Percentiles rank a stretch among this genome's conserved stretches.
phyloP scores from a whole-genome alignment of 2,888 invertebrate species.

The Leptura quadrifasciata region DNA sequence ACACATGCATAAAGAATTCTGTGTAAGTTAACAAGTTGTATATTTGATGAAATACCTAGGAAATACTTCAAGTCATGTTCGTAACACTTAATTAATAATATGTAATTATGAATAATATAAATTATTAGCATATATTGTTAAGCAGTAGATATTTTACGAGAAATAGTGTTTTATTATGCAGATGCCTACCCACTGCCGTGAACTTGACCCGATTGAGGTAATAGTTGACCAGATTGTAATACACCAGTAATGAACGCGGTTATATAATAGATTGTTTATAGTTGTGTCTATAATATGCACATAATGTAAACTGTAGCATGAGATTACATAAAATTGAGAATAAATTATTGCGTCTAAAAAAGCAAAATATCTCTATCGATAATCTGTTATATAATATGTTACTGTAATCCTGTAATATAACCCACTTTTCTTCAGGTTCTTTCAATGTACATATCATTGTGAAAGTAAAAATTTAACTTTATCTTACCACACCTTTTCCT shows the following conservation, averaged over 20 bases:
- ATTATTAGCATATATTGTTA: not conserved
- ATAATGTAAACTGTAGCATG: not conserved
- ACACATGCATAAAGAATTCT: too few relatives aligned
- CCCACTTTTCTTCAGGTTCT: conserved; percentile 29
- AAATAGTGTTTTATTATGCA: not conserved
- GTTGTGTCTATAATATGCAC: not conserved
- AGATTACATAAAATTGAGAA: conserved; percentile 1
- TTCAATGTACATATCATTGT: not conserved
- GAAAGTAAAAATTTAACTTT: not conserved
- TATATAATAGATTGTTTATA: conserved; percentile 2
- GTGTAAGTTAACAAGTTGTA: too few relatives aligned
- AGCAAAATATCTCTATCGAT: not conserved
- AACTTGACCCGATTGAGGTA: conserved; percentile 17
- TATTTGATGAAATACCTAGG: not conserved
- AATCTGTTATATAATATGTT: conserved; percentile 7
- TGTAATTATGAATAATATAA: not conserved
- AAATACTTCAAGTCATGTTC: not conserved
- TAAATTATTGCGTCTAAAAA: conserved; percentile 3
- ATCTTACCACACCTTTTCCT: conserved; percentile 20
- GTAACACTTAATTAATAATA: not conserved
- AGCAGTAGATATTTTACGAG: not conserved
- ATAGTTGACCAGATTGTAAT: not conserved
- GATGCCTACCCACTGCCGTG: not conserved
- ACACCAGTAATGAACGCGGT: not conserved
- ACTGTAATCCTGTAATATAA: conserved; percentile 14